Conservation (phyloP, 2,797 vertebrate species). For the Staurois parvus region DNA sequence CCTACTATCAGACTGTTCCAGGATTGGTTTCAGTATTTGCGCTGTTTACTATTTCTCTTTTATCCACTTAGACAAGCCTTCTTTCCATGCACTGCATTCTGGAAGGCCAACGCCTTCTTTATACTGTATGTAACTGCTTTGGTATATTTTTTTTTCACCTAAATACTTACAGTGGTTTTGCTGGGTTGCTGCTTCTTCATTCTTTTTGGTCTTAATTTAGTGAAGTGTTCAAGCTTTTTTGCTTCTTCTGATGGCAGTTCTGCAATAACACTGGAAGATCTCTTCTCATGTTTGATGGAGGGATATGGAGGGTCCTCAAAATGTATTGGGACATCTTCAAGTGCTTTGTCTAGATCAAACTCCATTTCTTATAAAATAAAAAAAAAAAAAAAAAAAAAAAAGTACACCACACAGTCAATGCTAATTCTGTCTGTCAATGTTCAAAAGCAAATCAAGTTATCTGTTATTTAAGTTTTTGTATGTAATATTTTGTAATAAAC, state of each 20-base stretch:
- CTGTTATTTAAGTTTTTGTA: not conserved
- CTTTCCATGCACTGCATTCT: too few relatives aligned
- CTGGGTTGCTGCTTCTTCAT: constrained; percentile 92
- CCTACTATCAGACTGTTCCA: too few relatives aligned
- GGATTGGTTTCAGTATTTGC: too few relatives aligned
- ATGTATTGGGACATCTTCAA: constrained; percentile 92
- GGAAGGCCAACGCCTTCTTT: too few relatives aligned
- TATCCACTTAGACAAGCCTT: too few relatives aligned
- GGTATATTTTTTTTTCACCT: too few relatives aligned
- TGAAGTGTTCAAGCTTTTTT: constrained; percentile 94
- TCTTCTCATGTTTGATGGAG: constrained; percentile 78
- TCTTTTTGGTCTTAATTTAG: constrained; percentile 91
- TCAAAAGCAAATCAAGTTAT: not conserved
- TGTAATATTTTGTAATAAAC: not conserved
- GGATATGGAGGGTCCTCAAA: constrained; percentile 84
- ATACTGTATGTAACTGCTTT: too few relatives aligned
- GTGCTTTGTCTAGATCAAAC: constrained; percentile 96
- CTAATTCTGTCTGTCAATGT: not conserved
- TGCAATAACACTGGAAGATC: constrained; percentile 79
- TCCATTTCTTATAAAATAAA: constrained; percentile 88
- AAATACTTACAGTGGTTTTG: constrained; percentile 85
- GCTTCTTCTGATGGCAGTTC: constrained; percentile 94
- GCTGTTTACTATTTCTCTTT: too few relatives aligned
- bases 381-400: not conserved
- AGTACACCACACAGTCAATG: not conserved